Evolutionary conservation across 2,888 invertebrate genomes (phyloP), one percentile per base, ranked within the genome.

Genomic region (Serripes groenlandicus): DNA sequence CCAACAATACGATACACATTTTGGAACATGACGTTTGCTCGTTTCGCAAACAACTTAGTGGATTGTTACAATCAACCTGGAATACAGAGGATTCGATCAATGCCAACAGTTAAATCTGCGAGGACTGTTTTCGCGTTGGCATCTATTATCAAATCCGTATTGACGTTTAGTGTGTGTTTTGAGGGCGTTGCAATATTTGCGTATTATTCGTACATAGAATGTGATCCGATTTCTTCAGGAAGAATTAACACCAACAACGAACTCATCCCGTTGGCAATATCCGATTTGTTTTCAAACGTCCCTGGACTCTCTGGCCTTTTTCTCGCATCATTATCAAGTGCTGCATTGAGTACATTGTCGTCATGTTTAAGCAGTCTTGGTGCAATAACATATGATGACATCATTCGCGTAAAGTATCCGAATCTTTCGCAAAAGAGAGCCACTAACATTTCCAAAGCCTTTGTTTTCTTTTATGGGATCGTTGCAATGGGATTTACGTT

Each of bases 291-390:
- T 52, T 28, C 69, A 0, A 28, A 64, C 7, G 49, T 73, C 28
- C 85, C 81, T 0, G 81, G 85, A 3, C 37, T 85, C 5, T 69
- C 81, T 0, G 85, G 85, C 0, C 49, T 85, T 11, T 85, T 85
- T 49, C 54, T 85, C 7, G 76, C 85, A 0, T 56, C 81, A 1
- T 66, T 85, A 15, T 79, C 79, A 11, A 76, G 85, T 62, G 85
- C 85, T n/a, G 75, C 81, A 1, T 66, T 85, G 23, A 85, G 85
- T 35, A 83, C 83, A 1, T 26, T 83, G 4, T 83, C 83, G 9
- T 76, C 76, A 5, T 69, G 76, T 21, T 28, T 83, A 15, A 83
- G 62, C 73, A 75, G 83, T n/a, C 52, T 83, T 5, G 69, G 76
- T 11, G 75, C 75, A 0, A 74, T 79, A 7, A 77, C 70, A 26